Percentiles rank a stretch among this genome's conserved stretches.
These are phyloP conservation scores for Meleagris gallopavo DNA, from an alignment of 2,113 vertebrate species.

Conservation along the genomic window DNA sequence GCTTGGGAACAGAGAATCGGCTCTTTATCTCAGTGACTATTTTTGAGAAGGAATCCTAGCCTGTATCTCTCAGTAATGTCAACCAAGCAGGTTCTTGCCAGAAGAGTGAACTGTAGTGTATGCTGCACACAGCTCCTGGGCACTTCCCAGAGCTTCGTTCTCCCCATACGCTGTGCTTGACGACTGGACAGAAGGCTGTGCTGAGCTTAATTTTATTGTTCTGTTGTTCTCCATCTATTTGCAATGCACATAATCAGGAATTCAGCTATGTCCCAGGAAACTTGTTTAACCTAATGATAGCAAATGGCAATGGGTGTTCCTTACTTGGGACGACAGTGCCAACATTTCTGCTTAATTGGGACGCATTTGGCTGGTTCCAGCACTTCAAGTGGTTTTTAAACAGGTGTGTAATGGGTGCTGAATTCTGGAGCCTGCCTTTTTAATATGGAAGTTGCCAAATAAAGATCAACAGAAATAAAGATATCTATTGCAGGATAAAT, in stretches of 20 bases:
- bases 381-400: conserved; percentile 67
- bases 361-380: conserved; percentile 52
- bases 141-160: neutral
- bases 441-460: conserved; percentile 47
- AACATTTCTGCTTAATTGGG: conserved; percentile 56
- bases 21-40: neutral
- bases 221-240: conserved; percentile 50
- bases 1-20: neutral
- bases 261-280: conserved; percentile 62
- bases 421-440: conserved; percentile 64
- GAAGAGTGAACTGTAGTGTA: neutral
- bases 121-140: neutral
- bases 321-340: conserved; percentile 30
- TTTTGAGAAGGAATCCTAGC: neutral
- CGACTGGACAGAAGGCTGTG: conserved; percentile 58
- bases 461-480: conserved; percentile 50
- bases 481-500: conserved; percentile 13
- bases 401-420: conserved; percentile 67
- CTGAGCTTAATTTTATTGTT: conserved; percentile 59
- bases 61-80: neutral
- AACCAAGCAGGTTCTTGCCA: neutral
- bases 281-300: conserved; percentile 65
- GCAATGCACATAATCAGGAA: conserved; percentile 62
- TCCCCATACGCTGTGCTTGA: neutral
- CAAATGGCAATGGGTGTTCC: conserved; percentile 66